phyloP scores from a whole-genome alignment of 2,888 invertebrate species.

The Microctonus brassicae region DNA sequence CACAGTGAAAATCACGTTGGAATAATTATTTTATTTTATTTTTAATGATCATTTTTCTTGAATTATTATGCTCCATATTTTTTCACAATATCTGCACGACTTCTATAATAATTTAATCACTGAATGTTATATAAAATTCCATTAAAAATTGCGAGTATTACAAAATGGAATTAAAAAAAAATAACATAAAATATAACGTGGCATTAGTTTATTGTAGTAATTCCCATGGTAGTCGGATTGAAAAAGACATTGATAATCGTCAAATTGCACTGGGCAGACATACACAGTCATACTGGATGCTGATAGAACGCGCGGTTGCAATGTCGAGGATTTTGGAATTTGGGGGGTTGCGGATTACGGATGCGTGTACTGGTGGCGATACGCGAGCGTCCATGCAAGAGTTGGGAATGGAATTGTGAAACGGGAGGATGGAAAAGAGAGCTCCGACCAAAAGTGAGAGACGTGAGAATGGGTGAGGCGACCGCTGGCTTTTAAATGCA shows the following conservation, averaged over 20 bases:
- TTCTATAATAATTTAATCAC: no score
- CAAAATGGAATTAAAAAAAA: background rate
- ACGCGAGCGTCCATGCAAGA: conserved; percentile 18
- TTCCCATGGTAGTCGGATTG: conserved; percentile 1
- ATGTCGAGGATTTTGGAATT: conserved; percentile 23
- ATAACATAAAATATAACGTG: background rate
- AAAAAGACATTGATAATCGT: conserved; percentile 21
- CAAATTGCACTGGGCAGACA: background rate
- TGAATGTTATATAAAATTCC: no score
- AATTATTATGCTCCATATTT: background rate
- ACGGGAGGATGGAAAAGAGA: background rate
- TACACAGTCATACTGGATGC: background rate
- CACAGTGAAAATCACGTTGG: conserved; percentile 16
- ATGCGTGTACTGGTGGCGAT: conserved; percentile 15
- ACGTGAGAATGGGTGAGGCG: conserved; percentile 21
- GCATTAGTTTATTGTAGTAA: background rate
- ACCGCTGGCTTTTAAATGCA: conserved; percentile 46
- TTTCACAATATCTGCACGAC: no score
- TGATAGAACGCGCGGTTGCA: conserved; percentile 6
- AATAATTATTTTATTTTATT: conserved; percentile 17
- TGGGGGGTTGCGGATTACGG: conserved; percentile 18
- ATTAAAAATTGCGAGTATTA: background rate
- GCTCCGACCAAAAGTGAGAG: conserved; percentile 8
- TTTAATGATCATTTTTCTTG: no score
- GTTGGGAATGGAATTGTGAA: conserved; percentile 15